A percentile compares a stretch with the other conserved stretches of the same genome.
These are phyloP conservation scores for Empidonax traillii DNA, from an alignment of 2,113 vertebrate genomes.

Conservation along the genomic window DNA sequence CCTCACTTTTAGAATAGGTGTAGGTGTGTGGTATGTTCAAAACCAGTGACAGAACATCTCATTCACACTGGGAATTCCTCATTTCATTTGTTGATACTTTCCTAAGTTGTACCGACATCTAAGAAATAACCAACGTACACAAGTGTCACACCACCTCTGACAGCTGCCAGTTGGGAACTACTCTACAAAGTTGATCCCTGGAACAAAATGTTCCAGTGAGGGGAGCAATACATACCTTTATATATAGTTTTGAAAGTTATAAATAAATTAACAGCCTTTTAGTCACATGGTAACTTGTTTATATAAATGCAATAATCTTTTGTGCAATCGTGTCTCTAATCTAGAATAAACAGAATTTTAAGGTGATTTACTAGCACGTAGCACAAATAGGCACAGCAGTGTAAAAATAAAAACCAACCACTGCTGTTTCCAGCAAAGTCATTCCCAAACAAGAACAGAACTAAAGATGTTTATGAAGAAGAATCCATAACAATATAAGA, in stretches of 20 bases:
- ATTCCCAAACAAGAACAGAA: not conserved
- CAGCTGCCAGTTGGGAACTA: constrained; percentile 3
- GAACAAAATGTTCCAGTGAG: constrained; percentile 35
- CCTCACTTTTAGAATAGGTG: not conserved
- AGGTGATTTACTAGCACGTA: not conserved
- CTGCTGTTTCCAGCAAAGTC: not conserved
- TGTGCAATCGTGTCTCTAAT: not conserved
- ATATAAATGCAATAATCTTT: not conserved
- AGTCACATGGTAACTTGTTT: not conserved
- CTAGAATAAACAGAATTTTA: not conserved
- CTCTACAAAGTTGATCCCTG: not conserved
- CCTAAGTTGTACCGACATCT: not conserved
- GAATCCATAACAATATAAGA: not conserved
- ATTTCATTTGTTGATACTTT: not conserved
- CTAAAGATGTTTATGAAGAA: not conserved
- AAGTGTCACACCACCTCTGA: not conserved
- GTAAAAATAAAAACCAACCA: not conserved
- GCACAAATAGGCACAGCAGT: not conserved
- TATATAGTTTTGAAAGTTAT: not conserved
- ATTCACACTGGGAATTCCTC: not conserved
- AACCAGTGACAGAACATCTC: not conserved
- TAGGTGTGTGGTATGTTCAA: not conserved
- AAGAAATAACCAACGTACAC: not conserved
- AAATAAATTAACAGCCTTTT: constrained; percentile 7
- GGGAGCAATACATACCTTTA: not conserved